These are phyloP conservation scores for Scaptomyza reducta DNA, from an alignment of 2,888 invertebrate genomes.

Conservation along the genomic window DNA sequence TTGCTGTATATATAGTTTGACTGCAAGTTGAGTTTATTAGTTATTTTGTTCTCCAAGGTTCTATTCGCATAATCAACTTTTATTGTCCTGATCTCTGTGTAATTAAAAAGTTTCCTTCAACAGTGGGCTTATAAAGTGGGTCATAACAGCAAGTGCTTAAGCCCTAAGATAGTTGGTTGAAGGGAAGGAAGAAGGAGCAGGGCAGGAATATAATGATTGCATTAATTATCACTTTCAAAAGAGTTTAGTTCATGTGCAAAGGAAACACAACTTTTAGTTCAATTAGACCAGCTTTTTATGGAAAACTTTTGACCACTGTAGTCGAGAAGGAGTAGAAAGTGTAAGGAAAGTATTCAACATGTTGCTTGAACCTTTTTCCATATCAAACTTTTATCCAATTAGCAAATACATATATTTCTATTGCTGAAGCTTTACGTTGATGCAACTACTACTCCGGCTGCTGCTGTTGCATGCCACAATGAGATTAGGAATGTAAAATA, in stretches of 20 bases:
- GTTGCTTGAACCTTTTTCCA: neutral
- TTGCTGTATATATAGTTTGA: conserved; percentile 39
- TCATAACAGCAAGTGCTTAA: conserved; percentile 28
- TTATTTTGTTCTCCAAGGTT: conserved; percentile 19
- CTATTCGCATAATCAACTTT: conserved; percentile 74
- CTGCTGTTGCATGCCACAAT: conserved; percentile 10
- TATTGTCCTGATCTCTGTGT: conserved; percentile 68
- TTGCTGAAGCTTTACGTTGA: conserved; percentile 1
- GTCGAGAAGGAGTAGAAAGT: neutral
- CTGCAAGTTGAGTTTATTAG: conserved; percentile 60
- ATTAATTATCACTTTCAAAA: conserved; percentile 5
- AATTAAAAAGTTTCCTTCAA: conserved; percentile 73
- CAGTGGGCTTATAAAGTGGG: conserved; percentile 36
- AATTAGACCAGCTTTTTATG: too few species aligned
- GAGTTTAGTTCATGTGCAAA: neutral
- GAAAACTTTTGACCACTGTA: neutral
- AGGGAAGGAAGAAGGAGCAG: neutral
- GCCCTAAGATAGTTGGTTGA: conserved; percentile 1
- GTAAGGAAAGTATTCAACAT: neutral
- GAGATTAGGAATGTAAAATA: conserved; percentile 12
- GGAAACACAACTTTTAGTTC: neutral
- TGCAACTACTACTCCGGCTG: conserved; percentile 1
- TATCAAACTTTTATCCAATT: conserved; percentile 16
- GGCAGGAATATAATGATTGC: neutral
- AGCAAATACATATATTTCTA: conserved; percentile 5